A percentile compares a stretch with the other conserved stretches of the same genome.
Evolutionary conservation across 2,797 vertebrate species (phyloP).

Genomic region (Darevskia mixta): DNA sequence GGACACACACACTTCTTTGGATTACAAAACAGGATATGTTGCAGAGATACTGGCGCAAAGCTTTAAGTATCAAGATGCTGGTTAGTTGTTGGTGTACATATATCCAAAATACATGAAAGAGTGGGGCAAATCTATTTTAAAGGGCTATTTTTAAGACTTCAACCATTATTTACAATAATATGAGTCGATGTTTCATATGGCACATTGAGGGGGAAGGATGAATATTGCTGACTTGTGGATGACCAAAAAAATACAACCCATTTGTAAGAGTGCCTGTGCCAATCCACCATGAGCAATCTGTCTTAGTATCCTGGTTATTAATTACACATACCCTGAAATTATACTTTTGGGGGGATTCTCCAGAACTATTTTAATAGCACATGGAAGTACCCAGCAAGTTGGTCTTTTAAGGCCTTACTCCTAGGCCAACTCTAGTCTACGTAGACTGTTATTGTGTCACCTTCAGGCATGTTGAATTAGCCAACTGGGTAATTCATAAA

Average conservation of each 20-base stretch:
- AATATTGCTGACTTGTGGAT: not conserved
- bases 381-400: not conserved
- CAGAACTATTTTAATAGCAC: not conserved
- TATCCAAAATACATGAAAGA: not conserved
- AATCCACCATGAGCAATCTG: not conserved
- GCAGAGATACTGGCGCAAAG: not conserved
- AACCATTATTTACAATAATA: not conserved
- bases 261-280: not conserved
- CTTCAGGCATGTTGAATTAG: not conserved
- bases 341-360: not conserved
- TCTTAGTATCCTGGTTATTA: not conserved
- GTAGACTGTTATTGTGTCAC: not conserved
- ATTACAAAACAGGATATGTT: not conserved
- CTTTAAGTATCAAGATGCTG: not conserved
- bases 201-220: too few species aligned
- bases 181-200: not conserved
- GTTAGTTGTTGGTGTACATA: not conserved
- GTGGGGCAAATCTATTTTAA: not conserved
- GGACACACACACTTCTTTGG: not conserved
- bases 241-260: too few species aligned
- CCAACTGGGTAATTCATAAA: not conserved
- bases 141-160: not conserved
- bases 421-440: not conserved
- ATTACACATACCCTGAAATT: slow-evolving; percentile 2
- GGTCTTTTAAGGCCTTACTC: not conserved